phyloP scores from a whole-genome alignment of 1,140 invertebrate genomes.

The Diploscapter pachys region DNA sequence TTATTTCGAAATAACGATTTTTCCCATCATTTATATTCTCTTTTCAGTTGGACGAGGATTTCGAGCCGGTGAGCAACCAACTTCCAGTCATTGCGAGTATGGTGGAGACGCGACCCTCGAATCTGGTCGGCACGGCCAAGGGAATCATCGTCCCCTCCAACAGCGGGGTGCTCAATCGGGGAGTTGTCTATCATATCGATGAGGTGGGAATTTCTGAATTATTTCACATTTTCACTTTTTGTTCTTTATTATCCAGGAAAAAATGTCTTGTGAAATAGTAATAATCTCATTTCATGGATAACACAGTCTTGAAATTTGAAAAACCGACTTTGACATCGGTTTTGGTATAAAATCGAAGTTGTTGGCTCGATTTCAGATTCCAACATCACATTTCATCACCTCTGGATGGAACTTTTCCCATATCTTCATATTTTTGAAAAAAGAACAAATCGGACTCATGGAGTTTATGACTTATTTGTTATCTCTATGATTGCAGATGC shows the following conservation, averaged over 20 bases:
- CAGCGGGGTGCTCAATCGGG: slow-evolving; percentile 24
- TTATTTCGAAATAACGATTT: not conserved
- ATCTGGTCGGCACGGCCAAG: slow-evolving; percentile 29
- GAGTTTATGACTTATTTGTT: no score
- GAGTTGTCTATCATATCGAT: slow-evolving; percentile 35
- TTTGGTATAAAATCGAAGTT: no score
- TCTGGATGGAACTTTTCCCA: no score
- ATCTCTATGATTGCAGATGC: not conserved
- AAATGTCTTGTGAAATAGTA: not conserved
- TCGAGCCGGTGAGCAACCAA: slow-evolving; percentile 13
- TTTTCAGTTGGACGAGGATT: slow-evolving; percentile 34
- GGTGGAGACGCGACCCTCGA: slow-evolving; percentile 31
- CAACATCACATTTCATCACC: no score
- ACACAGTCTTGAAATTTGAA: slow-evolving; percentile 3
- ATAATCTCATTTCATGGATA: not conserved
- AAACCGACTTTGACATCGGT: no score
- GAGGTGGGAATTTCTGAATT: slow-evolving; percentile 8
- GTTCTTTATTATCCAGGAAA: no score
- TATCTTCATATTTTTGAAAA: no score
- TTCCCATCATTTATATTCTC: not conserved
- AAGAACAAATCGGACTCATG: no score
- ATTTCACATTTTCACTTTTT: not conserved
- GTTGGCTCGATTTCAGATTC: no score
- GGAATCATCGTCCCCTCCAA: slow-evolving; percentile 34
- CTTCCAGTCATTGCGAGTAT: slow-evolving; percentile 34